Evolutionary conservation across 2,888 invertebrate species (phyloP).

Genomic region (Scaptomyza polygonia): DNA sequence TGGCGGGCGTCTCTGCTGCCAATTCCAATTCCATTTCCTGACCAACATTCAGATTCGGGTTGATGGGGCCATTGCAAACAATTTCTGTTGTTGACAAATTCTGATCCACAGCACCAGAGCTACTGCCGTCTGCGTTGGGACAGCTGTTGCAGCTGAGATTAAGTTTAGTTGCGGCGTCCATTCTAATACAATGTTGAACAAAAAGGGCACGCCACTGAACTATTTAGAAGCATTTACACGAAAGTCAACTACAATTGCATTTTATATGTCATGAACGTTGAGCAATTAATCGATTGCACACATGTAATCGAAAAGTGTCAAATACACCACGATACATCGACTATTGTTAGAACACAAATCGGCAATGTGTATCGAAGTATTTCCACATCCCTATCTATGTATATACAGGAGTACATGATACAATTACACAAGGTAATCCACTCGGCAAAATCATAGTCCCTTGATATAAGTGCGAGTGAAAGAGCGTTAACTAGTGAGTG

Average conservation of each 20-base stretch:
- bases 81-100: conserved; percentile 7
- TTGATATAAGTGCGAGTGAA: too few relatives aligned
- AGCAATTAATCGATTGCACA: background rate
- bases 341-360: background rate
- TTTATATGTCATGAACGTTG: background rate
- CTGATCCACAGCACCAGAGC: background rate
- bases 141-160: background rate
- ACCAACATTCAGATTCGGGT: background rate
- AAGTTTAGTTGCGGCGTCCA: background rate
- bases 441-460: too few relatives aligned
- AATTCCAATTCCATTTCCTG: conserved; percentile 2
- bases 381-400: background rate
- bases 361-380: background rate
- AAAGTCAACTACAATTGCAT: background rate
- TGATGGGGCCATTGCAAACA: background rate
- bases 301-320: background rate
- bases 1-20: background rate
- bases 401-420: too few relatives aligned
- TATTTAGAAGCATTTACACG: background rate
- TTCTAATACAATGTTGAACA: too few relatives aligned
- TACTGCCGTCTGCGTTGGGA: background rate
- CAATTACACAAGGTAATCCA: too few relatives aligned
- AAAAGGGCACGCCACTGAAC: background rate
- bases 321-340: background rate
- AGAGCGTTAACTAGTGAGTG: too few relatives aligned